Base-by-base conservation (phyloP, 2,888 invertebrate species). In the Drosophila sordidula region DNA sequence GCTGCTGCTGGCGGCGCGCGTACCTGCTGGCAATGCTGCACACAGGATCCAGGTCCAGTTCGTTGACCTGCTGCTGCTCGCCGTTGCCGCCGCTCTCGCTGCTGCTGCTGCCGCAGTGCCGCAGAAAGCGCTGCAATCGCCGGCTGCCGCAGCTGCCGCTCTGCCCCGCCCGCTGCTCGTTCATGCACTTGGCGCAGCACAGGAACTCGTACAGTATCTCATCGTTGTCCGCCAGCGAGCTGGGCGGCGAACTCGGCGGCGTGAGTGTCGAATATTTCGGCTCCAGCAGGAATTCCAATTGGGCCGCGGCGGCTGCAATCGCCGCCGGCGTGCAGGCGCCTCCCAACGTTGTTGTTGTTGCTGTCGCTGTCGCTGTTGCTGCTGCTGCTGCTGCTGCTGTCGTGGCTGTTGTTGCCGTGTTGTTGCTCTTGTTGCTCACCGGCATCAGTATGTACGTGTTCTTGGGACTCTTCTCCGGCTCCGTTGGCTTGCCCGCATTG, bases 151-250 rank as follows among this genome's bases (percentile, higher is more conserved):
- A 78, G 26, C 71, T 75, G 22, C 71, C 70, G 50, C 65, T 74
- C 45, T 68, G 74, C 9, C 76, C 77, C 39, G 68, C 39, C n/a
- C 80, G 73, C 50, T 80, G 78, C 61, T 90, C 90, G 75, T 91
- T 91, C 91, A 92, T 91, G 65, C 92, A 92, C 84, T 92, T 92
- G 70, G 92, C 93, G 82, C 92, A 92, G 80, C 92, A 92, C 5
- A 92, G 75, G 71, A 92, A 92, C 69, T 92, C 93, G 67, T 92
- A 92, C 26, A 93, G 84, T 59, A 92, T 84, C 65, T 92, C 92
- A 34, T 87, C 89, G 5, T 18, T 18, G 18, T 18, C 18, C 18
- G 18, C 18, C 18, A 18, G 18, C 18, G 18, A 18, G 18, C 18
- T 18, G 18, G 18, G 18, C 45, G 57, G 25, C 11, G 70, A 64